Base-by-base conservation (phyloP, 2,113 vertebrate genomes). In the cat (Felis catus) region DNA sequence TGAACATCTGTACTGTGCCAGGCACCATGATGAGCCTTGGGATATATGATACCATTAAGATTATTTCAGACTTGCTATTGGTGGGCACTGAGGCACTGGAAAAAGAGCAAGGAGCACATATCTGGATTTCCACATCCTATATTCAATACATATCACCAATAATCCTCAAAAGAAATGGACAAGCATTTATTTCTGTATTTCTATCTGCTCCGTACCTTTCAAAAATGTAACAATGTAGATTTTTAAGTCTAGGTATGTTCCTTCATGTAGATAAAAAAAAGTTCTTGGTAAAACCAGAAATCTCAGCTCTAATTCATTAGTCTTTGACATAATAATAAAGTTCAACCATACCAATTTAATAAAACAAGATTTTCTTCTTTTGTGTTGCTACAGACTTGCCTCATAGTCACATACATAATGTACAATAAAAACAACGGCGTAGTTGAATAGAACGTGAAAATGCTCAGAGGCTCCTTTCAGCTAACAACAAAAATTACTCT, bases 331-430 rank as follows among this genome's bases (percentile, higher is more conserved):
- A 80, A 94, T 91, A 88, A 63, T 80, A 93, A 78, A 91, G 68
- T 95, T 61, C 16, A 92, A 25, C 36, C 11, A 45, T 58, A 74
- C 10, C 29, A 48, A 21, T 87, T 79, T 91, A 93, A 84, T 76
- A 41, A 91, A 96, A 74, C 7, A 95, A 29, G 31, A 5, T 93
- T 88, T 97, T 90, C 33, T 65, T 79, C 15, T 79, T 93, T 94
- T 74, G 73, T 45, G 84, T 25, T 90, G 33, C 70, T 63, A 82
- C 10, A 23, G 33, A 78, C 19, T 86, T 87, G 29, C 7, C n/a
- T 97, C 25, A 87, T 4, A 51, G 18, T 92, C 89, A 66, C 14
- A 66, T 53, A 61, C 12, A 83, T 78, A 90, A 82, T 90, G 41
- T 83, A 41, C 21, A 73, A 19, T n/a, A 91, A 94, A 86, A 68